Evolutionary conservation across 2,888 invertebrate genomes (phyloP), one percentile per base, ranked within the genome.

Genomic region (Drosophila mimetica): DNA sequence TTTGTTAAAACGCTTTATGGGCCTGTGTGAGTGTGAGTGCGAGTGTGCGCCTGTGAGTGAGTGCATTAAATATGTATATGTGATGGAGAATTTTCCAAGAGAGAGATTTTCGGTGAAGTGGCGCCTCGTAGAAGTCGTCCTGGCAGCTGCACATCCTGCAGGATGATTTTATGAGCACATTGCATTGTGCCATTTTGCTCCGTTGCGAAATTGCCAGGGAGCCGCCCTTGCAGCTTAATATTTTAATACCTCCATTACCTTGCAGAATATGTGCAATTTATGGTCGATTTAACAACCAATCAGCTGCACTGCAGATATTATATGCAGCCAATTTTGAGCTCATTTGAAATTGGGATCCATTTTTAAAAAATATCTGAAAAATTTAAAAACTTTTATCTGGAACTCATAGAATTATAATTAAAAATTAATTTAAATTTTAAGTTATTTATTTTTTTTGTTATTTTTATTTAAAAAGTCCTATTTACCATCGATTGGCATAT

Each of bases 1-100:
- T 85, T 82, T 82, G 77, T 82, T 81, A 75, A 77, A 82, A 77
- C 69, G 76, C 79, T 79, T 81, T 71, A 57, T 66, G 18, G 30
- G 36, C 22, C 46, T 28, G 46, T 46, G 57, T 44, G 25, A 48
- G 52, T 46, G 47, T 36, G 51, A 14, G 42, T 42, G 50, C 37
- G 48, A 48, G 30, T 37, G 50, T 47, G 83, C 76, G 39, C 39
- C 39, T 39, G 39, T 13, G 39, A 20, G 39, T 25, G 60, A 58
- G 79, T 47, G 79, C 83, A 83, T 76, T 71, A 77, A 75, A 74
- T 77, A 71, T 82, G 79, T 16, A 46, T 46, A 13, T 30, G 20
- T 30, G 41, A 69, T 50, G 75, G 63, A 54, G 51, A 60, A 66
- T 71, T 80, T 77, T 54, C 54, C 64, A n/a, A n/a, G 67, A 72